Conservation (phyloP, 1,140 invertebrate species). For the Drosophila dunni region DNA sequence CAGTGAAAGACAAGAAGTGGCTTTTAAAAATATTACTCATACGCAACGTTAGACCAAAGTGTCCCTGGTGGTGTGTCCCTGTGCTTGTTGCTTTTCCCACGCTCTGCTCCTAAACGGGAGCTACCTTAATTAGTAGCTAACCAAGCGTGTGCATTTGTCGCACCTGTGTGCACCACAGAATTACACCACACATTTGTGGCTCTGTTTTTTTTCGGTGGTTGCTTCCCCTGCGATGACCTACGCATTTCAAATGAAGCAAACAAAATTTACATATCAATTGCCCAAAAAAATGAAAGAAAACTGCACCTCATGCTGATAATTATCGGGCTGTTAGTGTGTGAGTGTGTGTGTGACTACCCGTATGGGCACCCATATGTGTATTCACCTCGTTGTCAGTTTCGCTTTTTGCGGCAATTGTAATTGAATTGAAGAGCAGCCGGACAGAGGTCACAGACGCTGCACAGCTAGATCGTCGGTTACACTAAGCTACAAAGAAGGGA, state of each 20-base stretch:
- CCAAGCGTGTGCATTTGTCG: slow-evolving; percentile 67
- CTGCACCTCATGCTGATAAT: slow-evolving; percentile 75
- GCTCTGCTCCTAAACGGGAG: slow-evolving; percentile 44
- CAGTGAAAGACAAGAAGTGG: slow-evolving; percentile 24
- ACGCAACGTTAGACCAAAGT: slow-evolving; percentile 29
- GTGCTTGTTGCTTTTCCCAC: slow-evolving; percentile 7
- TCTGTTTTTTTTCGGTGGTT: slow-evolving; percentile 41
- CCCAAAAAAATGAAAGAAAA: slow-evolving; percentile 41
- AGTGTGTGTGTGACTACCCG: slow-evolving; percentile 16
- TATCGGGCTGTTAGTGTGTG: slow-evolving; percentile 48
- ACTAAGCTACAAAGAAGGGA: slow-evolving; percentile 33
- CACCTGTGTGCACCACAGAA: slow-evolving; percentile 42
- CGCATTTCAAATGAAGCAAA: slow-evolving; percentile 69
- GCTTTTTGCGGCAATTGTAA: slow-evolving; percentile 42
- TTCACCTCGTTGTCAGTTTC: slow-evolving; percentile 19
- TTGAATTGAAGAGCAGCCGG: slow-evolving; percentile 75
- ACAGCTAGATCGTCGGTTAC: slow-evolving; percentile 44
- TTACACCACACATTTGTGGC: slow-evolving; percentile 30
- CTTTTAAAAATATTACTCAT: slow-evolving; percentile 34
- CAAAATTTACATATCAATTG: slow-evolving; percentile 77
- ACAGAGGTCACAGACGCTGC: slow-evolving; percentile 75
- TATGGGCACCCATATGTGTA: slow-evolving; percentile 12
- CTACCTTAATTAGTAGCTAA: slow-evolving; percentile 64
- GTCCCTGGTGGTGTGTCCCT: not conserved
- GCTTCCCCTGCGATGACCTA: slow-evolving; percentile 53